Base-by-base conservation (phyloP, 2,113 vertebrate species). In the Petrocephalus microphthalmus region DNA sequence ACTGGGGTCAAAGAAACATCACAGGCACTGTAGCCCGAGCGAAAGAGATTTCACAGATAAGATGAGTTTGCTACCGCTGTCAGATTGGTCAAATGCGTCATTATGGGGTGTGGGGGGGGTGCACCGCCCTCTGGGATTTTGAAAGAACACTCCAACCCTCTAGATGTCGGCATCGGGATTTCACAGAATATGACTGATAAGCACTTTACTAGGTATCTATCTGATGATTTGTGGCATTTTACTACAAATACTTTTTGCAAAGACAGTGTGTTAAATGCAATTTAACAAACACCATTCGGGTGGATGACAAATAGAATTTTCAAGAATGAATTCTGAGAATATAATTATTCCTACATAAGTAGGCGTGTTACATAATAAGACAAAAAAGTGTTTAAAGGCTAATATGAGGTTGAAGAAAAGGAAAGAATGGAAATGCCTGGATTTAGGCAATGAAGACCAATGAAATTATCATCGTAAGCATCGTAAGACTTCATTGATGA, bases 1-100 rank as follows among this genome's bases (percentile, higher is more conserved):
- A 49, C 51, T 86, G 22, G 33, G 87, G 89, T 60, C 86, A 67
- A 78, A 57, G 52, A 47, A 52, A 42, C n/a, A n/a, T n/a, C 84
- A 85, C 15, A 85, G 52, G 3, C 10, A 82, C 4, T 74, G 53
- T 42, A 25, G 67, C 45, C 33, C 15, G 71, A 78, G 29, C 33
- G 15, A 88, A 19, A 78, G 56, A 53, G 87, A 85, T 22, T 56
- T 33, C 15, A 37, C 25, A 47, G 57, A 56, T 85, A 49, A 78
- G 54, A 29, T 88, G 17, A 67, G 67, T 42, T 57, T 37, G n/a
- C 71, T 47, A 52, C 2, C 51, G 52, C 25, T 45, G 49, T 53
- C 84, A 71, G 60, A 42, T 5, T 22, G 67, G 17, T 25, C 45
- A 74, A 86, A 89, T 71, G 42, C n/a, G 53, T 74, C 67, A 74